Evolutionary conservation across 1,140 invertebrate species (phyloP), one percentile per base, ranked within the genome.

Genomic region (Psix sp.): DNA sequence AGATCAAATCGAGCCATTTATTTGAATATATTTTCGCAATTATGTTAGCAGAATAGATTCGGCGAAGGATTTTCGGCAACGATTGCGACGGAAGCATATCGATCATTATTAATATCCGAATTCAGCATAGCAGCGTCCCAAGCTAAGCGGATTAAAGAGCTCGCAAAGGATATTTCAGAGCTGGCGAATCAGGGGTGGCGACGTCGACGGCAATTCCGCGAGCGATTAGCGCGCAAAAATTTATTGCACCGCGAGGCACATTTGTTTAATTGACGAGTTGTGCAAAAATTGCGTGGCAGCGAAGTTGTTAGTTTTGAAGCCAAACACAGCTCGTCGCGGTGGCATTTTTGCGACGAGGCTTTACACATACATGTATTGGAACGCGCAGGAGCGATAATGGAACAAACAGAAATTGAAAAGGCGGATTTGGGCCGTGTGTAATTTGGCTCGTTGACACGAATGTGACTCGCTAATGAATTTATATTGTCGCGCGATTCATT

Each of bases 121-220:
- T 78, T 80, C 75, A 45, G 62, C 65, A 66, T 35, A 11, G 10
- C 43, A 73, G 60, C 60, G 70, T 51, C 70, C 76, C 40, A 77
- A 77, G 70, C 74, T 82, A 82, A 80, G 77, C 79, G 77, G 77
- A 82, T 82, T 79, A 77, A 43, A 56, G 72, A 46, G 48, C 65
- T 60, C 56, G 52, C 52, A 76, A 76, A 79, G 78, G 73, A 80
- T 82, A 71, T 35, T 35, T 35, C 33, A 11, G 35, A 54, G 39
- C 51, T 21, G 24, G 24, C 39, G 42, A 60, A 49, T 75, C 56
- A n/a, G n/a, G 72, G 67, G 59, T 36, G 54, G 36, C 45, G 67
- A 74, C 57, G 20, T 74, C 46, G 43, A 65, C 65, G 31, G 76
- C 57, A 59, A 74, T 74, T 39, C 56, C 24, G 9, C 5, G 35